Conservation (phyloP, 1,140 invertebrate genomes). For the Brachionus sp. region DNA sequence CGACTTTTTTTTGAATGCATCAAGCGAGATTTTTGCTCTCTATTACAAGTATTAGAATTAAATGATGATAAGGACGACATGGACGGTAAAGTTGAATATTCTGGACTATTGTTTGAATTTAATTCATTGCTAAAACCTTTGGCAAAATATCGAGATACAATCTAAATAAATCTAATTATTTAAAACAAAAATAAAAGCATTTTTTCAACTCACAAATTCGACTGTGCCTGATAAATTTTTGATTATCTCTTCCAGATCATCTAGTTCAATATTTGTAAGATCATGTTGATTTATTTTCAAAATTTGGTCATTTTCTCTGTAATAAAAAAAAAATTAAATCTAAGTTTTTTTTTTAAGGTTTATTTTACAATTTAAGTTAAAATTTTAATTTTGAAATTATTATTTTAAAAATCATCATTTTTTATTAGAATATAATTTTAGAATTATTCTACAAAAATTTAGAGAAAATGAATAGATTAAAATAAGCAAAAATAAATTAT, state of each 20-base stretch:
- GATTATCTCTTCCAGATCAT: background rate
- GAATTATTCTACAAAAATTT: no score
- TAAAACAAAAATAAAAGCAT: background rate
- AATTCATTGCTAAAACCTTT: background rate
- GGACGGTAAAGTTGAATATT: slow-evolving; percentile 1
- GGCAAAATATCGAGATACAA: background rate
- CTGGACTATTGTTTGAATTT: background rate
- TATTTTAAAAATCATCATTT: no score
- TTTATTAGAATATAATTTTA: no score
- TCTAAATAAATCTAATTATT: background rate
- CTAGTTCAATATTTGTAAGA: background rate
- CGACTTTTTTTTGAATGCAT: slow-evolving; percentile 14
- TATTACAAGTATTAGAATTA: background rate
- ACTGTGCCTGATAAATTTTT: slow-evolving; percentile 13
- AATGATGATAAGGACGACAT: slow-evolving; percentile 1
- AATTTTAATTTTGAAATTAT: no score
- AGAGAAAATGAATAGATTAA: no score
- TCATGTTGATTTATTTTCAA: slow-evolving; percentile 6
- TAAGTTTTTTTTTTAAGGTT: no score
- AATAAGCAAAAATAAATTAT: no score
- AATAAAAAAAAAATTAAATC: background rate
- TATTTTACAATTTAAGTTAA: no score
- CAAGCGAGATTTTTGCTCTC: background rate
- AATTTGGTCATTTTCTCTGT: slow-evolving; percentile 12
- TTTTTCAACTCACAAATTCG: slow-evolving; percentile 5